phyloP scores from a whole-genome alignment of 2,888 invertebrate species.

The Polydrusus cervinus region DNA sequence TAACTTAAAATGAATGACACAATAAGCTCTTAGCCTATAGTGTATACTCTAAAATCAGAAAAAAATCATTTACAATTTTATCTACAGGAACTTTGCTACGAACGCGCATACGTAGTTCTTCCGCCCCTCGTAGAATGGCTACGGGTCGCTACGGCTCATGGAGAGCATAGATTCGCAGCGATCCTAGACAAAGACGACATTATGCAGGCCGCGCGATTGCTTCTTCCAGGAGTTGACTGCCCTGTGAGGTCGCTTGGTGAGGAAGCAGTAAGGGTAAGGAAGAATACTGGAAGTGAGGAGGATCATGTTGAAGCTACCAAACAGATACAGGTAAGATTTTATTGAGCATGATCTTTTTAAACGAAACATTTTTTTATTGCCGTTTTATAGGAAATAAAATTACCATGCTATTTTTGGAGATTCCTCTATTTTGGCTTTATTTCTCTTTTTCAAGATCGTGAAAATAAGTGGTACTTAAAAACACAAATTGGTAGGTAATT shows the following conservation, averaged over 20 bases:
- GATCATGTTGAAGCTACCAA: slow-evolving; percentile 67
- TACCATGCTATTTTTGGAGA: too few relatives aligned
- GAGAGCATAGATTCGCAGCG: slow-evolving; percentile 84
- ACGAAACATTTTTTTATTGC: too few relatives aligned
- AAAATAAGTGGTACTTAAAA: too few relatives aligned
- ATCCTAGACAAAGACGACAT: slow-evolving; percentile 87
- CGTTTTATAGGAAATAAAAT: too few relatives aligned
- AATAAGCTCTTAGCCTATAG: too few relatives aligned
- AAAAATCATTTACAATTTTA: background rate
- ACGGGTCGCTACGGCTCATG: slow-evolving; percentile 87
- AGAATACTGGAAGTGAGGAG: slow-evolving; percentile 67
- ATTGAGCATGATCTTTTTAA: too few relatives aligned
- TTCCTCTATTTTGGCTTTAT: too few relatives aligned
- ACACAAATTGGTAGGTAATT: too few relatives aligned
- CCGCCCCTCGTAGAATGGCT: slow-evolving; percentile 95
- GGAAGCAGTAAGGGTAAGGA: slow-evolving; percentile 72
- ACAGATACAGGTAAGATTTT: slow-evolving; percentile 66
- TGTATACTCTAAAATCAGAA: too few relatives aligned
- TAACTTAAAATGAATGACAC: too few relatives aligned
- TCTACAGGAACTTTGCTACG: slow-evolving; percentile 84
- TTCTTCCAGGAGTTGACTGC: slow-evolving; percentile 92
- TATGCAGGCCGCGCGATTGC: slow-evolving; percentile 88
- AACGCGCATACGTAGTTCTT: slow-evolving; percentile 89
- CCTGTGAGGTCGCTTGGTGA: slow-evolving; percentile 85
- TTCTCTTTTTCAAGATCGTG: too few relatives aligned